Percentiles rank a stretch among this genome's conserved stretches.
phyloP scores from a whole-genome alignment of 2,113 vertebrate species.

The Aplodontia rufa region DNA sequence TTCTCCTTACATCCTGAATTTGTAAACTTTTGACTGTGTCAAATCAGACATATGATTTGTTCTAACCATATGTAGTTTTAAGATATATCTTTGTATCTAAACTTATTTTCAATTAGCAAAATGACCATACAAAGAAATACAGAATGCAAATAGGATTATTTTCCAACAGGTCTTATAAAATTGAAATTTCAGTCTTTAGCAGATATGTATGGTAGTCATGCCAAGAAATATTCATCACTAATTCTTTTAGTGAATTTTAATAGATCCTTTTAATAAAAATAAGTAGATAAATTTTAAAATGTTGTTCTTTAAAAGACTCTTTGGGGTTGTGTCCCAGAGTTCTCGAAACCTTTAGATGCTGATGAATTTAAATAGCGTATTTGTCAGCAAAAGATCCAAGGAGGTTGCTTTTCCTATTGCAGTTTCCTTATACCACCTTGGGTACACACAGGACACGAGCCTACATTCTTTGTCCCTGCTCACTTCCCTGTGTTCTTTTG shows the following conservation, averaged over 20 bases:
- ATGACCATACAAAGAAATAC: background rate
- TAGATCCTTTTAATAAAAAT: constrained; percentile 1
- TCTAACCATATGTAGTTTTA: background rate
- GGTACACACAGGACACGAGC: background rate
- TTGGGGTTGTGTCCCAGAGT: background rate
- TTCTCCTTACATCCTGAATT: background rate
- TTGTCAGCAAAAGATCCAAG: background rate
- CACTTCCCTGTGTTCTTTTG: background rate
- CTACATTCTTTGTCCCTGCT: background rate
- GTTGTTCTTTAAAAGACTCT: background rate
- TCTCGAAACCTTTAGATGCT: background rate
- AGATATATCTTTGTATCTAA: constrained; percentile 16
- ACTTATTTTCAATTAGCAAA: background rate
- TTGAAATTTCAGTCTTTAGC: background rate
- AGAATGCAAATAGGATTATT: background rate
- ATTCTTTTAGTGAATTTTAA: background rate
- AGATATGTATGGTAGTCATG: background rate
- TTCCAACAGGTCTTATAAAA: background rate
- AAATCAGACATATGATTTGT: background rate
- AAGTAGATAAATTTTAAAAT: background rate
- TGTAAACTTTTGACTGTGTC: background rate
- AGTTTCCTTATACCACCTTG: background rate
- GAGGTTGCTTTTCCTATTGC: background rate
- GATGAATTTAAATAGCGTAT: background rate
- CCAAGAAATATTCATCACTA: background rate